Evolutionary conservation across 2,888 invertebrate genomes (phyloP), one percentile per base, ranked within the genome.

Genomic region (Asteroscopus sphinx): DNA sequence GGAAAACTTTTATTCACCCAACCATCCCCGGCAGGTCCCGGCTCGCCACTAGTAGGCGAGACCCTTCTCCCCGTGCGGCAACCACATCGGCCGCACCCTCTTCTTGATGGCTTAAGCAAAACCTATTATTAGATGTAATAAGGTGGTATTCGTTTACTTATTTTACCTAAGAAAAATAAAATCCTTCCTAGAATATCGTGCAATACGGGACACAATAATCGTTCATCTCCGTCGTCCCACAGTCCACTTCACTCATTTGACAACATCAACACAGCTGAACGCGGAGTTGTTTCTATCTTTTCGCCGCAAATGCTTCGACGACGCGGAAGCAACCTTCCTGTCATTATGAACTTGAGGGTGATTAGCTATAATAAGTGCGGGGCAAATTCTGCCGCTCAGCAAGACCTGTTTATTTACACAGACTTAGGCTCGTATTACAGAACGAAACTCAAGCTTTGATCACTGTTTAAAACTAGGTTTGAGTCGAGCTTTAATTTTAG

Each of bases 241-340:
- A 45, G 28, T 4, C 58, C 49, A 64, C 55, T 68, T 45, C 51
- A 47, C n/a, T 32, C 49, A 37, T 57, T 42, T 41, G 72, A 66
- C 72, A 67, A 67, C 42, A 59, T 39, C 59, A 73, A 60, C 65
- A 55, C 40, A 70, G 59, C 61, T 37, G 51, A 41, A 61, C 53
- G 36, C 41, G 17, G 30, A 71, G 60, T n/a, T 69, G 62, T 77
- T 69, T 28, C 66, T 35, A 66, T 71, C 51, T 58, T 59, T 76
- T 73, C 61, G 61, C 76, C 61, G 77, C 77, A 78, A 79, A 80
- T 74, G 73, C 79, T 73, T 78, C 74, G 79, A 82, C 71, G 71
- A 86, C 68, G 80, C 86, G 90, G 88, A 90, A 88, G 83, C 76
- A 82, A 79, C 80, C 85, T 86, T 87, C 85, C 86, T 79, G 82